These are phyloP conservation scores for Darwinula stevensoni DNA, from an alignment of 2,888 invertebrate species.

Conservation along the genomic window DNA sequence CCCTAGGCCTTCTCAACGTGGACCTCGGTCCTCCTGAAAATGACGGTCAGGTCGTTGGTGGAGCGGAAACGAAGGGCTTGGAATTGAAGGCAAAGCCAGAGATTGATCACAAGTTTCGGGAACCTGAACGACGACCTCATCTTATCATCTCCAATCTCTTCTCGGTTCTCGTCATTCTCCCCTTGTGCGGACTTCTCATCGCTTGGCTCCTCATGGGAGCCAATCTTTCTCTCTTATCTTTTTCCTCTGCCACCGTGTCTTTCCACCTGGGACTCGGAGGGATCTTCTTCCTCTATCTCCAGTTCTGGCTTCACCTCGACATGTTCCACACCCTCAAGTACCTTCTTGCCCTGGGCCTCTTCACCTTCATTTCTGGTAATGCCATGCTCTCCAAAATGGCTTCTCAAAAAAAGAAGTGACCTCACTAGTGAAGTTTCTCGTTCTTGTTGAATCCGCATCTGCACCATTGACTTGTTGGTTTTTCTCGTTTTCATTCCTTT, in stretches of 20 bases:
- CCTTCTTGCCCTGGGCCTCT: constrained; percentile 46
- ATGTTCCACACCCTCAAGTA: constrained; percentile 90
- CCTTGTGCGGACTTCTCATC: constrained; percentile 38
- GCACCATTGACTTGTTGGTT: too few species aligned
- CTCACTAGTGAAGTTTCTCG: not conserved
- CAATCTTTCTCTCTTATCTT: constrained; percentile 52
- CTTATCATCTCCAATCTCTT: constrained; percentile 64
- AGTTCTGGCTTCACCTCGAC: constrained; percentile 72
- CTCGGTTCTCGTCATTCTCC: constrained; percentile 47
- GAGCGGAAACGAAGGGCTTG: not conserved
- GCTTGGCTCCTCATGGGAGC: constrained; percentile 59
- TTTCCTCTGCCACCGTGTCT: constrained; percentile 42
- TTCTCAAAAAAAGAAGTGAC: constrained; percentile 12
- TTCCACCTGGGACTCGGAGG: constrained; percentile 6
- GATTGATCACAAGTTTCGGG: constrained; percentile 53
- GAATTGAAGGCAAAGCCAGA: constrained; percentile 21
- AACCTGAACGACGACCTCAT: constrained; percentile 69
- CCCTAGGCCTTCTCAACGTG: constrained; percentile 40
- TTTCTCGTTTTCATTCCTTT: too few species aligned
- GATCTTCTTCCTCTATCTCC: constrained; percentile 54
- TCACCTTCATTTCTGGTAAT: constrained; percentile 82
- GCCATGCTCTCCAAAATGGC: constrained; percentile 57
- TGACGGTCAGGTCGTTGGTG: too few species aligned
- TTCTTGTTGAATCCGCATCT: too few species aligned
- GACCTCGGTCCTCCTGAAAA: constrained; percentile 14